Base-by-base conservation (phyloP, 1,140 invertebrate genomes). In the Zaprionus camerounensis region DNA sequence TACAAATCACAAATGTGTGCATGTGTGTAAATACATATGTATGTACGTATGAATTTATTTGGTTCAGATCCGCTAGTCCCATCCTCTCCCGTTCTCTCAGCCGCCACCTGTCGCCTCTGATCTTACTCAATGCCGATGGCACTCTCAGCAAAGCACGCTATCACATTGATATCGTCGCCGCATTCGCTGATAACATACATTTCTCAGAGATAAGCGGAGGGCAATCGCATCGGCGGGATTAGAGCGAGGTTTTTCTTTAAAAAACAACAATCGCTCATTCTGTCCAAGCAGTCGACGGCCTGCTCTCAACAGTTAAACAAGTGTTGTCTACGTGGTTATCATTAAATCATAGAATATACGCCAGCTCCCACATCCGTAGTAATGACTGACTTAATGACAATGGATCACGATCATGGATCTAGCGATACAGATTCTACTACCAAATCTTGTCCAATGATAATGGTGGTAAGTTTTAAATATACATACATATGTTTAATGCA, bases 171-270 rank as follows among this genome's bases (percentile, higher is more conserved):
- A 88, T 88, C 73, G 57, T 26, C 49, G 49, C 46, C 44, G 71
- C 68, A 69, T 28, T 31, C 24, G 51, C 53, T 87, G 85, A 87
- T 90, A 87, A 90, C 78, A 72, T 41, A 64, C 41, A 70, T 79
- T 84, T 84, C 78, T 81, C 78, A 84, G 67, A 81, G 84, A 87
- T 87, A 87, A 87, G 86, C 78, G 51, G 46, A 53, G 55, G 65
- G 63, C 68, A 69, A 66, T 82, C 63, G 59, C 57, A 67, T 65
- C 56, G 44, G 28, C 38, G 76, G 85, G 81, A 91, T 88, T 85
- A 91, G 82, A 63, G 61, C 65, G 58, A 38, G 79, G 70, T 80
- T 86, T 46, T 88, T 77, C 85, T 91, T 91, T 91, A 80, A 88
- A 88, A 90, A 82, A 91, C 73, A 75, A 72, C 68, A 73, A 58